A percentile compares a stretch with the other conserved stretches of the same genome.
phyloP scores from a whole-genome alignment of 2,888 invertebrate species.

The Crematogaster levior region DNA sequence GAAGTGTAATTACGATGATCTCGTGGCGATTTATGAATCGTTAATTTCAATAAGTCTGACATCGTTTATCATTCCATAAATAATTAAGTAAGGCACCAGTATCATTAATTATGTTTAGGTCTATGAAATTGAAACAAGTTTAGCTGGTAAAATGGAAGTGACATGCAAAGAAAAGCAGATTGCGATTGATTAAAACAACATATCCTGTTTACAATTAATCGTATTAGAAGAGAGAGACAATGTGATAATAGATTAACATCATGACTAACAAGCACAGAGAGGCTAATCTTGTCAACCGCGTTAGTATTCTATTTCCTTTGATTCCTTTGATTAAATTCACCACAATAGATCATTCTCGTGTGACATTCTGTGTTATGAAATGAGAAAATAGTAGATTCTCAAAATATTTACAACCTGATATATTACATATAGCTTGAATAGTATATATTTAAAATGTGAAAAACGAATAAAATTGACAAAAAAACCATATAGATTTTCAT shows the following conservation, averaged over 20 bases:
- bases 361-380: background rate
- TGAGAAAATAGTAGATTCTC: background rate
- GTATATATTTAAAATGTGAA: background rate
- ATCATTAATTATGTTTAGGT: conserved; percentile 28
- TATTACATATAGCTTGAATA: background rate
- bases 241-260: conserved; percentile 24
- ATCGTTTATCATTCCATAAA: conserved; percentile 19
- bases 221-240: conserved; percentile 3
- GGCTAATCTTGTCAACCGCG: conserved; percentile 34
- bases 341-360: background rate
- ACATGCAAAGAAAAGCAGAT: background rate
- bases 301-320: background rate
- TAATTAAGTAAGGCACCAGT: background rate
- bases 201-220: conserved; percentile 3
- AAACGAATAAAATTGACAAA: background rate
- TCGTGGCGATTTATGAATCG: conserved; percentile 1
- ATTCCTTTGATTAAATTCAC: conserved; percentile 5
- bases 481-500: background rate
- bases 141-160: background rate
- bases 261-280: background rate
- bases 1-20: conserved; percentile 7
- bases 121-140: background rate
- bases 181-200: background rate
- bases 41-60: conserved; percentile 20
- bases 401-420: background rate